These are phyloP conservation scores for Villa cingulata DNA, from an alignment of 2,888 invertebrate species.

Conservation along the genomic window DNA sequence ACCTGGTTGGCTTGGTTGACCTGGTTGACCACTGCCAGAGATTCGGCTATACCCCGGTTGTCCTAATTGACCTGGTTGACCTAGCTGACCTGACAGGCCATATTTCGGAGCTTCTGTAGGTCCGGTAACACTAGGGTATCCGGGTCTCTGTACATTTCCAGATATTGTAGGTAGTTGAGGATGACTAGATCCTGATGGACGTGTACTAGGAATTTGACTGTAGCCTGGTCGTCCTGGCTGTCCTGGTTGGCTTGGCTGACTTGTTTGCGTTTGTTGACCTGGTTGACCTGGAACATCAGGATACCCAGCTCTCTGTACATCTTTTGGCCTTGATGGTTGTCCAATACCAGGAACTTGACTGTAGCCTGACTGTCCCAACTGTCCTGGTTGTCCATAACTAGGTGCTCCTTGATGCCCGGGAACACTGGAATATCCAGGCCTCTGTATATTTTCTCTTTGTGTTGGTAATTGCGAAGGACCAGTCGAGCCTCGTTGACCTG, in stretches of 20 bases:
- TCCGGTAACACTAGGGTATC: not conserved
- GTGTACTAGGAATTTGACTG: not conserved
- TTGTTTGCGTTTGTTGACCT: not conserved
- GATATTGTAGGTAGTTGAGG: not conserved
- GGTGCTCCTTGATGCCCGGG: not conserved
- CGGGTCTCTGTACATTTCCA: not conserved
- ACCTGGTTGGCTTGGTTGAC: not conserved
- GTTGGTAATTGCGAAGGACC: too few relatives aligned
- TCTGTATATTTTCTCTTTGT: not conserved
- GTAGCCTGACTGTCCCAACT: not conserved
- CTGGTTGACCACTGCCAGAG: conserved; percentile 2
- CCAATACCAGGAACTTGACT: not conserved
- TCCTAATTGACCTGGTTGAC: not conserved
- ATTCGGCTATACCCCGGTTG: not conserved
- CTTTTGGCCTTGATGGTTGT: not conserved
- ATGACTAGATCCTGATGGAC: not conserved
- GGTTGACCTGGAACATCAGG: not conserved
- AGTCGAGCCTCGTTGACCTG: too few relatives aligned
- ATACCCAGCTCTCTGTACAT: not conserved
- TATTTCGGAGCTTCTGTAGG: not conserved
- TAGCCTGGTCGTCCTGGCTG: not conserved
- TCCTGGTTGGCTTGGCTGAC: not conserved
- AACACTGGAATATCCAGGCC: not conserved
- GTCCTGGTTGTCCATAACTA: conserved; percentile 1
- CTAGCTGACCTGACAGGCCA: not conserved